Percentiles rank a stretch among this genome's conserved stretches.
Conservation (phyloP, 2,113 vertebrate genomes). For the Suricata suricatta region DNA sequence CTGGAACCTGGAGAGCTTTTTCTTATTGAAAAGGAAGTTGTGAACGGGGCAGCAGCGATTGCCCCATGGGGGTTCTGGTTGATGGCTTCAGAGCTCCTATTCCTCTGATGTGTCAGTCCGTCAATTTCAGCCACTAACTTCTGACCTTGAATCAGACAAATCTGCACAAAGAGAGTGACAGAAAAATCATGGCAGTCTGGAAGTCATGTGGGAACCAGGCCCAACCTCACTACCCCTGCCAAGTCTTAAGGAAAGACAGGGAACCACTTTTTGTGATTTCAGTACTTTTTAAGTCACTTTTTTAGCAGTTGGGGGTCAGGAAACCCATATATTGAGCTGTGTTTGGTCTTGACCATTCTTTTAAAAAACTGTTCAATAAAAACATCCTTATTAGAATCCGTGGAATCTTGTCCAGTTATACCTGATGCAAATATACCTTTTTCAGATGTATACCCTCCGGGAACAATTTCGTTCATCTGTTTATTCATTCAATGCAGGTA, state of each 20-base stretch:
- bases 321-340: background rate
- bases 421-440: background rate
- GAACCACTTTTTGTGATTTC: background rate
- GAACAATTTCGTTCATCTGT: background rate
- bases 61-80: background rate
- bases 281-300: background rate
- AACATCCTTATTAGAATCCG: background rate
- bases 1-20: background rate
- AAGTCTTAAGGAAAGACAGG: background rate
- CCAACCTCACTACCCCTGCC: background rate
- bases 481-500: background rate
- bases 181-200: background rate
- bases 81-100: background rate
- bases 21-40: background rate
- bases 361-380: background rate
- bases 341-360: background rate
- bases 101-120: slow-evolving; percentile 39
- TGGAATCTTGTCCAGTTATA: background rate
- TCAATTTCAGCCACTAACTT: background rate
- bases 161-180: background rate
- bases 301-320: background rate
- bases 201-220: background rate
- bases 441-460: background rate
- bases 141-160: slow-evolving; percentile 44
- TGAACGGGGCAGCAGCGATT: background rate